Percentiles rank a stretch among this genome's conserved stretches.
phyloP scores from a whole-genome alignment of 2,797 vertebrate genomes.

The Microctenopoma steveboyesi region DNA sequence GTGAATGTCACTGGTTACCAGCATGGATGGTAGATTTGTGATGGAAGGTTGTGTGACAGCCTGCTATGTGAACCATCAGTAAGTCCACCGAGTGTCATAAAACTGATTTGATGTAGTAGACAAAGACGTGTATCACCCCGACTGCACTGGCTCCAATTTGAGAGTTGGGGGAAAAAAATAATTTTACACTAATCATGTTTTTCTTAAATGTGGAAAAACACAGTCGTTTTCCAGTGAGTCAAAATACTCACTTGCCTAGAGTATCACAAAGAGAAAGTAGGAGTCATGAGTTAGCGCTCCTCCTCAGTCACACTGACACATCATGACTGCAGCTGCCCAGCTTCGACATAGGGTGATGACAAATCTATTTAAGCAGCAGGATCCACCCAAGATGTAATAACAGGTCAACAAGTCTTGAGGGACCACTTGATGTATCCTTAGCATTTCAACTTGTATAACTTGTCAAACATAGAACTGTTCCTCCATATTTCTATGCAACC shows the following conservation, averaged over 20 bases:
- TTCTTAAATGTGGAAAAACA: not conserved
- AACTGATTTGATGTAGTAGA: not conserved
- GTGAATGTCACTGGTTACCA: conserved; percentile 37
- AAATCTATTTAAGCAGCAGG: not conserved
- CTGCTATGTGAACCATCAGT: too few relatives aligned
- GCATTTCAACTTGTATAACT: too few relatives aligned
- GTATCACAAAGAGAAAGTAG: not conserved
- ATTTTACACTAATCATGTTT: too few relatives aligned
- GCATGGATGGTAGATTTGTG: not conserved
- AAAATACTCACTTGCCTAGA: conserved; percentile 6
- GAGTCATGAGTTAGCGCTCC: not conserved
- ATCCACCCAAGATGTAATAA: not conserved
- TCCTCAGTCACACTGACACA: not conserved
- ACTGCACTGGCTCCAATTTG: not conserved
- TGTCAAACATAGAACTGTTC: too few relatives aligned
- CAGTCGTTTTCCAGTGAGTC: not conserved
- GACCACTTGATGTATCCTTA: too few relatives aligned
- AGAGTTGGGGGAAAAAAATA: not conserved
- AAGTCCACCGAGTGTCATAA: not conserved
- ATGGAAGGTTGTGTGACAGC: not conserved
- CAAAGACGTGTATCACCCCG: not conserved
- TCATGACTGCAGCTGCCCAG: not conserved
- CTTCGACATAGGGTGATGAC: not conserved
- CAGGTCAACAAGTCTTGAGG: not conserved
- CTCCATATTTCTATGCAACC: too few relatives aligned